Evolutionary conservation across 2,888 invertebrate genomes (phyloP).

Genomic region (Himalopsyche tibetana): DNA sequence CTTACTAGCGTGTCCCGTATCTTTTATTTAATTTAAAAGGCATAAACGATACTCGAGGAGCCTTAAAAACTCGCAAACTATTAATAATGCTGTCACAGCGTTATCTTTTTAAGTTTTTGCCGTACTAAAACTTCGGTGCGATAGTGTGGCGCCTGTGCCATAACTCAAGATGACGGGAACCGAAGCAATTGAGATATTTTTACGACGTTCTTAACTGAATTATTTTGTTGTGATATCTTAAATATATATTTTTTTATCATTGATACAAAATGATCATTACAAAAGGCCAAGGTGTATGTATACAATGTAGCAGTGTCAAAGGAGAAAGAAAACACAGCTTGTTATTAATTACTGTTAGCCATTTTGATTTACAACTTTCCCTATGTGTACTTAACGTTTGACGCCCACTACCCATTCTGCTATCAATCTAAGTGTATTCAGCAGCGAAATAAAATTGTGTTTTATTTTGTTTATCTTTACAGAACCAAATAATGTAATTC

Average conservation of each 20-base stretch:
- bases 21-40: slow-evolving; percentile 27
- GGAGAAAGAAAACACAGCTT: no score
- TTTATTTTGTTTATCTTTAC: no score
- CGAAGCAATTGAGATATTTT: slow-evolving; percentile 10
- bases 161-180: slow-evolving; percentile 5
- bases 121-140: slow-evolving; percentile 17
- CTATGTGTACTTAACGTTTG: no score
- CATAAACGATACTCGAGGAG: not conserved
- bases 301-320: no score
- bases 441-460: no score
- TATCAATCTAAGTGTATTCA: no score
- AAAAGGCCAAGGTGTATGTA: not conserved
- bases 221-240: slow-evolving; percentile 23
- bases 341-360: no score
- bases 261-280: not conserved
- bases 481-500: no score
- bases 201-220: slow-evolving; percentile 31
- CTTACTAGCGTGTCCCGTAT: not conserved
- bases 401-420: no score
- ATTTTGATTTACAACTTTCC: no score
- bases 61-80: slow-evolving; percentile 31
- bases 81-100: slow-evolving; percentile 41
- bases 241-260: not conserved
- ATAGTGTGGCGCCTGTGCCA: slow-evolving; percentile 13
- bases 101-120: slow-evolving; percentile 36